phyloP scores from a whole-genome alignment of 2,888 invertebrate species.

The Pristionchus entomophagus region DNA sequence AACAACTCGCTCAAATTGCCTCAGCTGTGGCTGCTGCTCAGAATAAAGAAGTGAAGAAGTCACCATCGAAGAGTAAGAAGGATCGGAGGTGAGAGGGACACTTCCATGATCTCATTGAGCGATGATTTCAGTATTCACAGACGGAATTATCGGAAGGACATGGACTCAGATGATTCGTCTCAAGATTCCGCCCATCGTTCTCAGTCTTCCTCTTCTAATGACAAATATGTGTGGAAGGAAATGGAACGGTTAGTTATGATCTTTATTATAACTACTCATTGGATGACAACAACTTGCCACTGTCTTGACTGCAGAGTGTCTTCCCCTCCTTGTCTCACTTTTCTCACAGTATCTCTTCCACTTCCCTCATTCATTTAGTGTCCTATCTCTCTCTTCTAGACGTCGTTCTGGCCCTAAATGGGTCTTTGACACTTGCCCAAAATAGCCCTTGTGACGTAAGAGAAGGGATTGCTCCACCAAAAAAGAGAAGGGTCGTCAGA shows the following conservation, averaged over 20 bases:
- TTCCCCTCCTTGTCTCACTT: not conserved
- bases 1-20: constrained; percentile 62
- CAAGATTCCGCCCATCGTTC: constrained; percentile 43
- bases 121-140: constrained; percentile 1
- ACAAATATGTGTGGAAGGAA: not conserved
- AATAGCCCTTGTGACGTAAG: constrained; percentile 28
- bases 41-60: constrained; percentile 39
- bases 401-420: not conserved
- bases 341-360: not conserved
- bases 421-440: not conserved
- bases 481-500: not conserved
- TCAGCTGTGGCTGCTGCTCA: constrained; percentile 59
- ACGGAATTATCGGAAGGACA: not conserved
- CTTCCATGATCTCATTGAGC: not conserved
- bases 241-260: not conserved
- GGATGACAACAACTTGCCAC: not conserved
- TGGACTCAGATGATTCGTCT: constrained; percentile 42
- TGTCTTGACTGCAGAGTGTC: not conserved
- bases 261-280: not conserved
- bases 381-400: not conserved
- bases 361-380: constrained; percentile 1
- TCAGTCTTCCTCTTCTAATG: constrained; percentile 27
- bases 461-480: not conserved
- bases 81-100: not conserved
- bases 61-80: constrained; percentile 17